phyloP scores from a whole-genome alignment of 1,140 invertebrate species.

The Drosophila pachea region DNA sequence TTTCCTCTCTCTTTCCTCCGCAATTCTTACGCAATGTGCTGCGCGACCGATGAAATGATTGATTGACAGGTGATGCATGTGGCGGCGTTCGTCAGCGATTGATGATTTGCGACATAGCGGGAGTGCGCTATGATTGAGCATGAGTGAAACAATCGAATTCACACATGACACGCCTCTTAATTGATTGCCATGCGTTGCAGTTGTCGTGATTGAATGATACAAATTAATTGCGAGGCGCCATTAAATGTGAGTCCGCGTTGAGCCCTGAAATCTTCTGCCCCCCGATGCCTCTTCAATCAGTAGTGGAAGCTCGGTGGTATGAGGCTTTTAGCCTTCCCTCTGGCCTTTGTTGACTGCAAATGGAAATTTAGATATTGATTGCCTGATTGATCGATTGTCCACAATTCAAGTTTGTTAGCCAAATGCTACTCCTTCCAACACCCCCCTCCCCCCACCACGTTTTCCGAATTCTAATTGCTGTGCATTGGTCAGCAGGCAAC shows the following conservation, averaged over 20 bases:
- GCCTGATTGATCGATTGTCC: no score
- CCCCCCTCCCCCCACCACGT: neutral
- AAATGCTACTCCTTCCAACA: no score
- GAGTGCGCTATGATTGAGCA: constrained; percentile 1
- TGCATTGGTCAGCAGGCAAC: constrained; percentile 19
- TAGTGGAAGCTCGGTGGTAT: no score
- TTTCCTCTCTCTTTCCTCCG: neutral
- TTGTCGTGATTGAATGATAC: neutral
- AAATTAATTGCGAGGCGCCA: neutral
- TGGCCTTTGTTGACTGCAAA: neutral
- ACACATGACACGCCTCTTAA: neutral
- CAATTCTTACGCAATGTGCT: constrained; percentile 32
- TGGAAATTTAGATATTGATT: constrained; percentile 11
- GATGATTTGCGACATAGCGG: no score
- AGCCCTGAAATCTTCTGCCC: neutral
- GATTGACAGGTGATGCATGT: constrained; percentile 25
- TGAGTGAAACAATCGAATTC: constrained; percentile 1
- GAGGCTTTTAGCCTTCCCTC: no score
- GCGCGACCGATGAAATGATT: constrained; percentile 24
- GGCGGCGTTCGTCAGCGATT: constrained; percentile 16
- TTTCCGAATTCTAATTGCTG: constrained; percentile 27
- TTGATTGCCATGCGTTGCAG: neutral
- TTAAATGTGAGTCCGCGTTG: neutral
- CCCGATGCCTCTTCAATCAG: no score
- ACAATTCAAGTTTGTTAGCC: neutral